Percentiles rank a stretch among this genome's conserved stretches.
Evolutionary conservation across 1,140 invertebrate genomes (phyloP).

Genomic region (Drosophila nebulosa): DNA sequence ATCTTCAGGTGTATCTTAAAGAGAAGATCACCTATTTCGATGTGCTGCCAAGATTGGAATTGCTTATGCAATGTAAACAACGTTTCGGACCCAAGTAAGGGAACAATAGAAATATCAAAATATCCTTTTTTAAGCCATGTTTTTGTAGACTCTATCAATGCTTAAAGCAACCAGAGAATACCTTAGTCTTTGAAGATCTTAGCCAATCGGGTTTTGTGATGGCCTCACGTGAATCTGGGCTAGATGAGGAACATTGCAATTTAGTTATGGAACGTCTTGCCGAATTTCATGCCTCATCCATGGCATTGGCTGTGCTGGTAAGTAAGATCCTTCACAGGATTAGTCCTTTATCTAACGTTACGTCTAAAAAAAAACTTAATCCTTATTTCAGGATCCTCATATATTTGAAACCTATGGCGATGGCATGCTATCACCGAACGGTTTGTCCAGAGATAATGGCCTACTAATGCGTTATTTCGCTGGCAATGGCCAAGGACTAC

Average conservation of each 20-base stretch:
- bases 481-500: conserved; percentile 52
- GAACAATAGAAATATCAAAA: not conserved
- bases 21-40: conserved; percentile 64
- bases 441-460: conserved; percentile 41
- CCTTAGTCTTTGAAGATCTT: conserved; percentile 72
- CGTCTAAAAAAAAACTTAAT: too few species aligned
- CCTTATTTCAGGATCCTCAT: conserved; percentile 36
- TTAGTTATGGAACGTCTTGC: conserved; percentile 67
- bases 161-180: conserved; percentile 58
- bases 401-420: conserved; percentile 44
- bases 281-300: conserved; percentile 72
- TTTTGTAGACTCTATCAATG: conserved; percentile 54
- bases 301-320: conserved; percentile 57
- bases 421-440: conserved; percentile 58
- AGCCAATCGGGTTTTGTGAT: conserved; percentile 46
- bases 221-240: conserved; percentile 57
- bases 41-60: conserved; percentile 62
- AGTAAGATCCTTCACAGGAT: too few species aligned
- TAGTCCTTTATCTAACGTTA: too few species aligned
- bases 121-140: not conserved
- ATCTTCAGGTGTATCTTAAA: conserved; percentile 65
- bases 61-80: conserved; percentile 47
- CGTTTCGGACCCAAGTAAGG: conserved; percentile 69
- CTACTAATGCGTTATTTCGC: conserved; percentile 64
- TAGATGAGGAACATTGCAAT: conserved; percentile 57